Base-by-base conservation (phyloP, 2,113 vertebrate genomes). In the Nettapus auritus region DNA sequence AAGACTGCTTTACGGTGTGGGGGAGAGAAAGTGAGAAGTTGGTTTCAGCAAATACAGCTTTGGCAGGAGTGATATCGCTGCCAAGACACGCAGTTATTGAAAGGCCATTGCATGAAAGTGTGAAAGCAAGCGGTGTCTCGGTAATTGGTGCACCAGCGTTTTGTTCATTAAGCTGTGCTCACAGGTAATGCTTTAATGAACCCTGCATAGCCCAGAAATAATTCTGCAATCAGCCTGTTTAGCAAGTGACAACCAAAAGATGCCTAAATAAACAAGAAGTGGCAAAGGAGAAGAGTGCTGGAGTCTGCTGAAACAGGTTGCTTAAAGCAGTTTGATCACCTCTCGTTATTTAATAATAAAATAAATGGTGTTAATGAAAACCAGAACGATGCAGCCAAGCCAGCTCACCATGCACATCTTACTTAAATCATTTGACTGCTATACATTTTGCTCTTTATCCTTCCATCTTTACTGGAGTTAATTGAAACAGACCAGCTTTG, bases 401-500 rank as follows among this genome's bases (percentile, higher is more conserved):
- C 20, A 40, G 22, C 56, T 60, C 67, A 28, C 3, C 0, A 31
- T 64, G 50, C 34, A 0, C 26, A 8, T 50, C 57, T 84, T 26
- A 5, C 9, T 89, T 78, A 50, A 60, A 5, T 46, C 67, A 22
- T 64, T 84, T n/a, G 57, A 6, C n/a, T 68, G 34, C 38, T 50
- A 18, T 1, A 6, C 6, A 1, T 90, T 76, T 90, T 48, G 10
- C 38, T 73, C 23, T 77, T 82, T 36, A 53, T 79, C 23, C 5
- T 79, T 68, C n/a, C 64, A 25, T 50, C 33, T 89, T 60, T 13
- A 38, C 11, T 29, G 34, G 57, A 10, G 83, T 52, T 48, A 88
- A 60, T 6, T 38, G 38, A 75, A 92, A 57, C 0, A 0, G 9
- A 71, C 40, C 23, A 23, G 6, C 25, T 48, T 18, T 66, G 21